Conservation (phyloP, 2,797 vertebrate genomes). For the Notoglanidium macrostoma region DNA sequence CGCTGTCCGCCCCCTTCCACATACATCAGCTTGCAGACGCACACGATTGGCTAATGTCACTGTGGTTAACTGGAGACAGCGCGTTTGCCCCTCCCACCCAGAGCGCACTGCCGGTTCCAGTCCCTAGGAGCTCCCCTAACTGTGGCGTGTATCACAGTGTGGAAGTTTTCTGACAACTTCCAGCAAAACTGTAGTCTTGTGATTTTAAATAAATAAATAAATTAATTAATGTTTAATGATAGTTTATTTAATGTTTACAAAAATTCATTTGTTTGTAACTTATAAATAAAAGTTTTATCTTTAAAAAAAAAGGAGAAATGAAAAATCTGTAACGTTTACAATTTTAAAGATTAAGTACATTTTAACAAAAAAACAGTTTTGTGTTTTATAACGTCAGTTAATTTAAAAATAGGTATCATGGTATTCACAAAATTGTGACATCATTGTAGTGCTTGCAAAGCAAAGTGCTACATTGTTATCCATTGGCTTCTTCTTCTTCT, state of each 20-base stretch:
- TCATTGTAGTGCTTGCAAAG: too few species aligned
- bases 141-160: neutral
- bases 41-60: neutral
- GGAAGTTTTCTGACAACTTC: neutral
- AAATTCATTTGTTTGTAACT: too few species aligned
- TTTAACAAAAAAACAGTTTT: neutral
- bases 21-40: neutral
- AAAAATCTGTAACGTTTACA: neutral
- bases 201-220: too few species aligned
- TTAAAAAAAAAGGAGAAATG: too few species aligned
- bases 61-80: neutral
- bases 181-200: too few species aligned
- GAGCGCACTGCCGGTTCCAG: neutral
- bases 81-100: neutral
- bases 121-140: too few species aligned
- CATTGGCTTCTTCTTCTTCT: too few species aligned
- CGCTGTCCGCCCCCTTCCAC: too few species aligned
- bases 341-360: neutral
- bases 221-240: too few species aligned
- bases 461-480: too few species aligned
- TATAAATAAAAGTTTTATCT: too few species aligned
- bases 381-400: neutral
- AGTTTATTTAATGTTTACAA: neutral
- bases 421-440: neutral
- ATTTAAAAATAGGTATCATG: neutral